These are phyloP conservation scores for Lagria hirta DNA, from an alignment of 2,888 invertebrate species.

Conservation along the genomic window DNA sequence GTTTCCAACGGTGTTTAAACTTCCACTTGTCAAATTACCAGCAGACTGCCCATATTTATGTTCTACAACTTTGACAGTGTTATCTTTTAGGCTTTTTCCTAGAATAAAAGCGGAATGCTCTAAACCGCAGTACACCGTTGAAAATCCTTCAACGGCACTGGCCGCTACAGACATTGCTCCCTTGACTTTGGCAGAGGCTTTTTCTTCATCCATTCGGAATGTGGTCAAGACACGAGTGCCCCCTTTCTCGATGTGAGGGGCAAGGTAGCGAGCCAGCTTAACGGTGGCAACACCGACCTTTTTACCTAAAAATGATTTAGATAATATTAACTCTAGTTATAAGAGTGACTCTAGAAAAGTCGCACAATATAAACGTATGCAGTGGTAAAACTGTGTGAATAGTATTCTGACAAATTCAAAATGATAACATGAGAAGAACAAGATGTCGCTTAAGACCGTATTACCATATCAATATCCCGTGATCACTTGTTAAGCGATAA, in stretches of 20 bases:
- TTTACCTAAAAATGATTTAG: constrained; percentile 55
- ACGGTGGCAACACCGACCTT: constrained; percentile 68
- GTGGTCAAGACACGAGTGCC: constrained; percentile 62
- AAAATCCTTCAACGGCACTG: constrained; percentile 70
- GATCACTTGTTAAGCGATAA: too few relatives aligned
- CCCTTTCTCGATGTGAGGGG: constrained; percentile 68
- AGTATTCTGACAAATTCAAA: too few relatives aligned
- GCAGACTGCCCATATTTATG: constrained; percentile 76
- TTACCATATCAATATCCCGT: too few relatives aligned
- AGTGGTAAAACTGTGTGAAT: too few relatives aligned
- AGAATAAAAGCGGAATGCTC: constrained; percentile 70
- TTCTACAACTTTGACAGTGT: constrained; percentile 73
- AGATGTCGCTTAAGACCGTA: too few relatives aligned
- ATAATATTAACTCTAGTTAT: too few relatives aligned
- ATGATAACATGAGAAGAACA: too few relatives aligned
- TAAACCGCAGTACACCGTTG: constrained; percentile 69
- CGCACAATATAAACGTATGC: too few relatives aligned
- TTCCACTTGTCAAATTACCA: too few relatives aligned
- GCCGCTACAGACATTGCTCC: constrained; percentile 67
- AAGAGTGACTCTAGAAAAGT: too few relatives aligned
- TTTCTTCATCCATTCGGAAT: constrained; percentile 57
- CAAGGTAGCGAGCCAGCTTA: constrained; percentile 65
- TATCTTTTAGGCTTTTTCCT: constrained; percentile 65
- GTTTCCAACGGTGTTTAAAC: too few relatives aligned
- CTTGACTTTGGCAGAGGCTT: constrained; percentile 60